These are phyloP conservation scores for Lycopodina hypogea DNA, from an alignment of 37 sponge, comb jelly and placozoan genomes.

Conservation along the genomic window DNA sequence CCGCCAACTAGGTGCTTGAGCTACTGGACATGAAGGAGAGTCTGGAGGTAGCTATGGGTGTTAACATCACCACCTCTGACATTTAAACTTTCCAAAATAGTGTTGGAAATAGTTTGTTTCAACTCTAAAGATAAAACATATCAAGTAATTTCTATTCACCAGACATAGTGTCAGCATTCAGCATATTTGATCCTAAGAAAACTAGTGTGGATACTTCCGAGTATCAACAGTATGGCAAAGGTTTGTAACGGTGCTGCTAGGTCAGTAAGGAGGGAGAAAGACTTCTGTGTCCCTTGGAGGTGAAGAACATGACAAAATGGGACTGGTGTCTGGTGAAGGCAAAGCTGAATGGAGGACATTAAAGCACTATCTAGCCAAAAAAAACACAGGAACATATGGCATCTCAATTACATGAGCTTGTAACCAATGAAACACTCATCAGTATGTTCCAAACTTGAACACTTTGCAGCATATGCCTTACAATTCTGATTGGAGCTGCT, in stretches of 20 bases:
- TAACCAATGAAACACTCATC: conserved; percentile 57
- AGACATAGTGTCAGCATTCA: conserved; percentile 66
- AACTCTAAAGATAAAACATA: conserved; percentile 58
- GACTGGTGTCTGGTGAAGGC: conserved; percentile 37
- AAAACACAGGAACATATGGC: conserved; percentile 37
- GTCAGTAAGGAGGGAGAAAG: conserved; percentile 53
- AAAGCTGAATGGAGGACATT: conserved; percentile 33
- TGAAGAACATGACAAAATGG: conserved; percentile 31
- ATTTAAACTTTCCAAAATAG: conserved; percentile 49
- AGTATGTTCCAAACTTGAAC: conserved; percentile 9
- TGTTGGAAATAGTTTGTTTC: conserved; percentile 54
- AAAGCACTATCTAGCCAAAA: conserved; percentile 32
- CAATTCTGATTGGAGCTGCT: conserved; percentile 52
- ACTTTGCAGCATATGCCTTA: neutral
- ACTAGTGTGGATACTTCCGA: conserved; percentile 30
- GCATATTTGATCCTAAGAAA: conserved; percentile 68
- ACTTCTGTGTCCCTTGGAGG: conserved; percentile 52
- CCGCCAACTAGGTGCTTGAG: conserved; percentile 73
- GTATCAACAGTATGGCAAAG: conserved; percentile 42
- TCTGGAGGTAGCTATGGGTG: conserved; percentile 36
- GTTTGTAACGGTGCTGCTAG: conserved; percentile 29
- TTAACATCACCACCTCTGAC: conserved; percentile 36
- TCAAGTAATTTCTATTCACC: conserved; percentile 39
- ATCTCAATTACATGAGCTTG: conserved; percentile 26
- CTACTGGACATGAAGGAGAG: conserved; percentile 33